A percentile compares a stretch with the other conserved stretches of the same genome.
phyloP scores from a whole-genome alignment of 2,797 vertebrate genomes.

The Sebastes minor region DNA sequence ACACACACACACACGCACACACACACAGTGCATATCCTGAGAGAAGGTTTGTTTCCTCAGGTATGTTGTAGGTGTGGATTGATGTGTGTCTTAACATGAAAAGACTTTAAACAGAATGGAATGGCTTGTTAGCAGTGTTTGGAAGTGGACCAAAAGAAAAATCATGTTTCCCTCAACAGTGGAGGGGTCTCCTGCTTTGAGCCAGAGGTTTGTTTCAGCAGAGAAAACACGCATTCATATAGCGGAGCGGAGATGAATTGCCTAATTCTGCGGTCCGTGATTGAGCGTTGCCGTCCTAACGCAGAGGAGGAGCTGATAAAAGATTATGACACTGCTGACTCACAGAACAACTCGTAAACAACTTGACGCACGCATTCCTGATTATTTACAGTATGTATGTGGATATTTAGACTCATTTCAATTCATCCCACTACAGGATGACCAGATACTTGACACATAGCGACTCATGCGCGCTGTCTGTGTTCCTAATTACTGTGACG shows the following conservation, averaged over 20 bases:
- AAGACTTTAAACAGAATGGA: slow-evolving; percentile 83
- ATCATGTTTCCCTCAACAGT: slow-evolving; percentile 47
- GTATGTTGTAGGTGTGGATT: slow-evolving; percentile 89
- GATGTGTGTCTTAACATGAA: slow-evolving; percentile 87
- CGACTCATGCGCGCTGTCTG: not conserved
- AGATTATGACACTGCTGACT: slow-evolving; percentile 65
- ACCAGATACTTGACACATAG: slow-evolving; percentile 19
- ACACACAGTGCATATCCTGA: slow-evolving; percentile 78
- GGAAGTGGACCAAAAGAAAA: slow-evolving; percentile 71
- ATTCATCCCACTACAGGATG: slow-evolving; percentile 10
- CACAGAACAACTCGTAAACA: slow-evolving; percentile 55
- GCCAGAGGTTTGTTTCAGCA: slow-evolving; percentile 24
- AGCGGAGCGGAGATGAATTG: slow-evolving; percentile 26
- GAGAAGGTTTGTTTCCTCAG: slow-evolving; percentile 86
- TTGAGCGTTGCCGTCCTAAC: slow-evolving; percentile 18
- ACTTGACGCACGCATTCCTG: slow-evolving; percentile 26
- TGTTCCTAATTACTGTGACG: slow-evolving; percentile 34
- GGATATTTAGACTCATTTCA: slow-evolving; percentile 23
- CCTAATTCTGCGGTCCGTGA: slow-evolving; percentile 40
- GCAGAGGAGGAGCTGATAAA: slow-evolving; percentile 55
- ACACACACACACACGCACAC: slow-evolving; percentile 42
- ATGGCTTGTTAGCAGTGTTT: slow-evolving; percentile 75
- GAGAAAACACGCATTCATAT: slow-evolving; percentile 16
- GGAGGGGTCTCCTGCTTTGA: slow-evolving; percentile 45
- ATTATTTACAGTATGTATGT: slow-evolving; percentile 30